Evolutionary conservation across 2,797 vertebrate genomes (phyloP).

Genomic region (Poeciliopsis gracilis): DNA sequence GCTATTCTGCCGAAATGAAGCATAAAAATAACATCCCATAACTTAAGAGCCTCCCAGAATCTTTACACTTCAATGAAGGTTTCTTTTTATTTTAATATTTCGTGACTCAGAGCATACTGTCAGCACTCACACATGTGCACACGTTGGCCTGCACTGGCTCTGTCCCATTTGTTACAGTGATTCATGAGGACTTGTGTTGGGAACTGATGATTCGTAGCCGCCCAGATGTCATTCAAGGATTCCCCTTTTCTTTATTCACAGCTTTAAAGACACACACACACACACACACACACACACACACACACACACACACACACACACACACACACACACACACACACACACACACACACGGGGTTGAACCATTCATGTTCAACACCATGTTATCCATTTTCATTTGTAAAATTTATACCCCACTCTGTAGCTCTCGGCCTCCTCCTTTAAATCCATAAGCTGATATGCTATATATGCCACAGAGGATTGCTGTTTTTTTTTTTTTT

Average conservation of each 20-base stretch:
- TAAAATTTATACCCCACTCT: constrained; percentile 57
- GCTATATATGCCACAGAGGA: constrained; percentile 50
- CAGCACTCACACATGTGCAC: constrained; percentile 5
- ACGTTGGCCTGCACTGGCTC: background rate
- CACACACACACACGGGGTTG: constrained; percentile 4
- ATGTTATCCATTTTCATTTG: constrained; percentile 66
- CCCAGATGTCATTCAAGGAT: constrained; percentile 45
- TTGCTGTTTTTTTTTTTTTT: constrained; percentile 30
- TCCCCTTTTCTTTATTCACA: constrained; percentile 55
- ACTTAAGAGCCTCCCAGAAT: constrained; percentile 13
- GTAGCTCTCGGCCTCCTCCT: constrained; percentile 46
- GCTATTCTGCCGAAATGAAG: background rate
- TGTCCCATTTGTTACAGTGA: constrained; percentile 62
- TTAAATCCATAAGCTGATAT: constrained; percentile 66
- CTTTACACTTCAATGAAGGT: constrained; percentile 13
- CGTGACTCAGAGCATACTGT: background rate
- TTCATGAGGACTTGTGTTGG: constrained; percentile 46
- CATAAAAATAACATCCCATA: constrained; percentile 9
- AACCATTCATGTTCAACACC: constrained; percentile 38
- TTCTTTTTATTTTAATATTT: background rate
- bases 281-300: background rate
- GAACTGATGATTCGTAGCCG: constrained; percentile 63
- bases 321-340: background rate
- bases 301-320: constrained; percentile 16
- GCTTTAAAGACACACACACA: constrained; percentile 8